Percentiles rank a stretch among this genome's conserved stretches.
phyloP scores from a whole-genome alignment of 2,888 invertebrate species.

The Leptinotarsa tumamoca region DNA sequence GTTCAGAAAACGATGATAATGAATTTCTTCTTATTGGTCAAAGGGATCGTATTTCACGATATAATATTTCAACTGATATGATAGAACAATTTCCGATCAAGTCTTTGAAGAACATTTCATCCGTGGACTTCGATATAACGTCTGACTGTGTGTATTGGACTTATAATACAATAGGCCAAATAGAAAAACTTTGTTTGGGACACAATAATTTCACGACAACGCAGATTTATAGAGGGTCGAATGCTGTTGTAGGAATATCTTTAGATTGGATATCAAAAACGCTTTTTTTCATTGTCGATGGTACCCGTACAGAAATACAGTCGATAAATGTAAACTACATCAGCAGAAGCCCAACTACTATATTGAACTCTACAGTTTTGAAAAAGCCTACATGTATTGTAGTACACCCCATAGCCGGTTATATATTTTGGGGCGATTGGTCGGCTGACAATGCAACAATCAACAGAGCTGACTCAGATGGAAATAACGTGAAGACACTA shows the following conservation, averaged over 20 bases:
- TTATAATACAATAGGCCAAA: constrained; percentile 83
- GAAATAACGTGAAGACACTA: constrained; percentile 74
- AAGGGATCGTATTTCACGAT: constrained; percentile 77
- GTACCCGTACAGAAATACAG: constrained; percentile 82
- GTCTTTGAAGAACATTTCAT: constrained; percentile 82
- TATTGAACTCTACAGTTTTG: constrained; percentile 76
- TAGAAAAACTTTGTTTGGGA: constrained; percentile 79
- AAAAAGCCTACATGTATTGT: constrained; percentile 70
- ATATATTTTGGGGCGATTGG: constrained; percentile 92
- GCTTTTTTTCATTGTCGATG: constrained; percentile 86
- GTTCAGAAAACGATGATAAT: constrained; percentile 75
- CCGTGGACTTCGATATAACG: constrained; percentile 86
- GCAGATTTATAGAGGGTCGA: constrained; percentile 79
- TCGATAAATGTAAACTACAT: constrained; percentile 70
- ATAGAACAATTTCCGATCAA: constrained; percentile 77
- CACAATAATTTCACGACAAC: constrained; percentile 75
- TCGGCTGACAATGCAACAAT: constrained; percentile 80
- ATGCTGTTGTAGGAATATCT: constrained; percentile 89
- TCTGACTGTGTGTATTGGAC: constrained; percentile 92
- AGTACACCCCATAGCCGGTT: constrained; percentile 85
- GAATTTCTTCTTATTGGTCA: constrained; percentile 87
- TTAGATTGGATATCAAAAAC: constrained; percentile 90
- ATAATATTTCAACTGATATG: constrained; percentile 53
- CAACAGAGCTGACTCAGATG: constrained; percentile 84
- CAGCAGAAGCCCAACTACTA: constrained; percentile 75